A percentile compares a stretch with the other conserved stretches of the same genome.
Conservation (phyloP, 2,888 invertebrate genomes). For the Cylindroiulus punctatus region DNA sequence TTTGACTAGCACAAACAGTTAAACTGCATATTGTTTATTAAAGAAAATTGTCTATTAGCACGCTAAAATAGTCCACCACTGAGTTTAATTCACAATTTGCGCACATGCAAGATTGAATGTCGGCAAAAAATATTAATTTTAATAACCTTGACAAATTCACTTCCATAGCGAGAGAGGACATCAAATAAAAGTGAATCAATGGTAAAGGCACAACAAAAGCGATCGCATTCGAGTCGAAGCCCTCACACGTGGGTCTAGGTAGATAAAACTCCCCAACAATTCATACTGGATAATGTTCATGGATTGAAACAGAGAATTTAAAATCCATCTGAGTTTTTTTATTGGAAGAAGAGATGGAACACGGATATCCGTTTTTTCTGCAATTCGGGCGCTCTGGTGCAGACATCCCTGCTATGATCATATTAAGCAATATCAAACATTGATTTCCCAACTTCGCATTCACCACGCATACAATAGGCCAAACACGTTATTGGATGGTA, state of each 20-base stretch:
- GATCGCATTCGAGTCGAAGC: neutral
- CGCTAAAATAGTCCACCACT: no score
- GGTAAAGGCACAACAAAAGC: slow-evolving; percentile 3
- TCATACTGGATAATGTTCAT: slow-evolving; percentile 24
- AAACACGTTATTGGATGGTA: slow-evolving; percentile 43
- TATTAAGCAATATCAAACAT: slow-evolving; percentile 51
- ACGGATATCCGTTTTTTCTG: slow-evolving; percentile 44
- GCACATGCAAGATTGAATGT: neutral
- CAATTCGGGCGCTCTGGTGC: slow-evolving; percentile 36
- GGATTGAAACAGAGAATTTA: slow-evolving; percentile 45
- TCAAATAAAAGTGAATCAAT: slow-evolving; percentile 43
- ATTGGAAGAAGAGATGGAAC: slow-evolving; percentile 45
- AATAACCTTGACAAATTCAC: neutral
- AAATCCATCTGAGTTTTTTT: slow-evolving; percentile 40
- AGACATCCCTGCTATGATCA: slow-evolving; percentile 42
- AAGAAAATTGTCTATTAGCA: no score
- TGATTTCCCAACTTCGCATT: slow-evolving; percentile 46
- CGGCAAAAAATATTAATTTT: slow-evolving; percentile 17
- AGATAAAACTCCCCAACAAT: neutral
- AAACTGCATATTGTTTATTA: no score
- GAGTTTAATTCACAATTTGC: no score
- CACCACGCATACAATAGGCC: slow-evolving; percentile 45
- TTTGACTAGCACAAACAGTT: no score
- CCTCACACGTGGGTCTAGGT: slow-evolving; percentile 17
- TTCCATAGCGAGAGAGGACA: neutral